Conservation (phyloP, 2,888 invertebrate genomes). For the Lepidocyrtoides sp. region DNA sequence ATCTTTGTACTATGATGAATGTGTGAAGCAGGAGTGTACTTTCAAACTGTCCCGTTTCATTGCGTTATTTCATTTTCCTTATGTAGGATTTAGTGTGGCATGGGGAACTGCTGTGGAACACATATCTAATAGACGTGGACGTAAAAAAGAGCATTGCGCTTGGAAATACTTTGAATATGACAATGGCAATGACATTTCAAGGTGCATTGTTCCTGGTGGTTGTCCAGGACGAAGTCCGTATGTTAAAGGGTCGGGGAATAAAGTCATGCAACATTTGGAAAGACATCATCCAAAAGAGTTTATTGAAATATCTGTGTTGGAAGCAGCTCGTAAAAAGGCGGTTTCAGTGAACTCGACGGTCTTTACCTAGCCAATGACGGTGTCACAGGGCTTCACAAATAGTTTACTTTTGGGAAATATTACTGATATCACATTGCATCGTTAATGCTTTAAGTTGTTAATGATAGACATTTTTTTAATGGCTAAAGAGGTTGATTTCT, state of each 20-base stretch:
- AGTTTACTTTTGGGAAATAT: too few species aligned
- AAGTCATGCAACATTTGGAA: constrained; percentile 28
- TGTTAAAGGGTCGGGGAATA: constrained; percentile 7
- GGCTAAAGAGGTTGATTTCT: too few species aligned
- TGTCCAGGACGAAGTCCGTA: background rate
- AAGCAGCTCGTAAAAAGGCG: background rate
- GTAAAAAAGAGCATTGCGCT: constrained; percentile 22
- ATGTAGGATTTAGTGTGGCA: background rate
- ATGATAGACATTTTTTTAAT: too few species aligned
- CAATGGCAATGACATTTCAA: background rate
- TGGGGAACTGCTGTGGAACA: background rate
- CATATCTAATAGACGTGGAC: background rate
- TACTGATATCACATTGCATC: too few species aligned
- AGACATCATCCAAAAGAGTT: constrained; percentile 1
- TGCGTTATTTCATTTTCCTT: background rate
- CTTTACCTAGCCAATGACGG: too few species aligned
- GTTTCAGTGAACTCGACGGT: too few species aligned
- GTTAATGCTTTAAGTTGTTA: too few species aligned
- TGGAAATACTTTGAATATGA: constrained; percentile 45
- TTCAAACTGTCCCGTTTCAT: background rate
- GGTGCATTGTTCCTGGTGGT: background rate
- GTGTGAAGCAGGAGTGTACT: background rate
- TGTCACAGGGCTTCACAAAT: too few species aligned
- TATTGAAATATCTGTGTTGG: constrained; percentile 25
- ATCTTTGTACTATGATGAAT: background rate